phyloP scores from a whole-genome alignment of 2,797 vertebrate genomes.

The Streptopelia turtur region DNA sequence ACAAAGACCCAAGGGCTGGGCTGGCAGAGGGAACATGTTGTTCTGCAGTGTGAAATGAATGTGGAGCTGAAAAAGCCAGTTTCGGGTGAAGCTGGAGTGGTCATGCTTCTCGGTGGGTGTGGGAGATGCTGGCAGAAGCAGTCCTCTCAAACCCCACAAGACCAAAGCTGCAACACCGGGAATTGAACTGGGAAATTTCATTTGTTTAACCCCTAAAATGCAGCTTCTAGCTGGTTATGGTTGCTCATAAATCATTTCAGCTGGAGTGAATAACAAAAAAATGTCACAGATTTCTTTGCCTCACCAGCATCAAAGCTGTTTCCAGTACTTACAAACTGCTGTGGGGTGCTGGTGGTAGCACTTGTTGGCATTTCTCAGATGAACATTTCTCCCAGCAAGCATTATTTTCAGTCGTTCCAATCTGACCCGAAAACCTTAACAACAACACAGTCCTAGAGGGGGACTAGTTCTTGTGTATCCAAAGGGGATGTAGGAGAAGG shows the following conservation, averaged over 20 bases:
- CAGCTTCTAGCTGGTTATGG: neutral
- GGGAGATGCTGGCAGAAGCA: neutral
- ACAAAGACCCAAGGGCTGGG: slow-evolving; percentile 42
- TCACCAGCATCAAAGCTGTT: neutral
- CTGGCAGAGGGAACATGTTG: slow-evolving; percentile 22
- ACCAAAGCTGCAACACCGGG: neutral
- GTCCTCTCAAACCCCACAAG: neutral
- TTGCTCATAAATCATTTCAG: neutral
- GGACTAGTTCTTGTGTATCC: neutral
- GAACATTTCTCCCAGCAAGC: neutral
- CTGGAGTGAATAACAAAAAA: neutral
- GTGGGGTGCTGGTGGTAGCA: neutral
- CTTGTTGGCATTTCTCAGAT: neutral
- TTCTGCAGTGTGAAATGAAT: neutral
- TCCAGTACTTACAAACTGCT: neutral
- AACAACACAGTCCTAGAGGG: neutral
- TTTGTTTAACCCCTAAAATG: slow-evolving; percentile 14
- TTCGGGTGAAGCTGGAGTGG: neutral
- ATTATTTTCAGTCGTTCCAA: neutral
- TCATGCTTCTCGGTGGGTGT: neutral
- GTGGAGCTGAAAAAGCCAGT: neutral
- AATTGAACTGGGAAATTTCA: neutral
- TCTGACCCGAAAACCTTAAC: neutral
- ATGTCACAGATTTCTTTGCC: neutral
- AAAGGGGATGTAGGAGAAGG: neutral